Evolutionary conservation across 2,797 vertebrate genomes (phyloP).

Genomic region (Spatula clypeata): DNA sequence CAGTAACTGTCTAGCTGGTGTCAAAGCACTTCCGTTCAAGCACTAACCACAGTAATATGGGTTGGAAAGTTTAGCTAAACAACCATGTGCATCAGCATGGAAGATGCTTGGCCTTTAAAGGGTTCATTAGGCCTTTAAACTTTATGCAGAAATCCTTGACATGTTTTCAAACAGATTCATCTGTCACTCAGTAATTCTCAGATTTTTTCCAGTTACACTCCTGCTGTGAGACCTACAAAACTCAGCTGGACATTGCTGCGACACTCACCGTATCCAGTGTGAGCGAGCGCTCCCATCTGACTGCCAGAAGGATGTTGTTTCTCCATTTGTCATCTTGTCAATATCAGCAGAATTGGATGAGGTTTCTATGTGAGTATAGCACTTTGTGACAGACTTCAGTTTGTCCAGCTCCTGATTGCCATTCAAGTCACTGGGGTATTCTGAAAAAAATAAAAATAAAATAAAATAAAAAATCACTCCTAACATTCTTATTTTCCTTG

Average conservation of each 20-base stretch:
- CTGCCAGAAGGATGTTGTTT: constrained; percentile 96
- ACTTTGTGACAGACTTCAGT: constrained; percentile 94
- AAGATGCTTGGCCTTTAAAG: neutral
- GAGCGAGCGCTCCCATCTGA: constrained; percentile 96
- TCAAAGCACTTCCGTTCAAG: neutral
- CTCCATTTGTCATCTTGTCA: constrained; percentile 96
- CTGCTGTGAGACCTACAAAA: neutral
- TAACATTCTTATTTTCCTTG: neutral
- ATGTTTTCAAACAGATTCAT: neutral
- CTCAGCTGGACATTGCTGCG: accelerated
- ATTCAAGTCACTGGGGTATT: constrained; percentile 87
- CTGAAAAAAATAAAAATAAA: constrained; percentile 47
- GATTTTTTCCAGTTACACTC: neutral
- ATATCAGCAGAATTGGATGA: constrained; percentile 94
- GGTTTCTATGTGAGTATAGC: constrained; percentile 93
- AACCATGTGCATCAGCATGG: neutral
- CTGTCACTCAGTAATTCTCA: neutral
- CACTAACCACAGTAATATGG: neutral
- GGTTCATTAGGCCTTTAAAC: neutral
- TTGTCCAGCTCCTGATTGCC: constrained; percentile 92
- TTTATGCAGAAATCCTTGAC: neutral
- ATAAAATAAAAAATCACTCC: neutral
- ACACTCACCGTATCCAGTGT: constrained; percentile 94
- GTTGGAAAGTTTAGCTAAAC: neutral
- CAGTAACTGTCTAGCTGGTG: neutral